Conservation (phyloP, 2,888 invertebrate species). For the Maniola hyperantus region DNA sequence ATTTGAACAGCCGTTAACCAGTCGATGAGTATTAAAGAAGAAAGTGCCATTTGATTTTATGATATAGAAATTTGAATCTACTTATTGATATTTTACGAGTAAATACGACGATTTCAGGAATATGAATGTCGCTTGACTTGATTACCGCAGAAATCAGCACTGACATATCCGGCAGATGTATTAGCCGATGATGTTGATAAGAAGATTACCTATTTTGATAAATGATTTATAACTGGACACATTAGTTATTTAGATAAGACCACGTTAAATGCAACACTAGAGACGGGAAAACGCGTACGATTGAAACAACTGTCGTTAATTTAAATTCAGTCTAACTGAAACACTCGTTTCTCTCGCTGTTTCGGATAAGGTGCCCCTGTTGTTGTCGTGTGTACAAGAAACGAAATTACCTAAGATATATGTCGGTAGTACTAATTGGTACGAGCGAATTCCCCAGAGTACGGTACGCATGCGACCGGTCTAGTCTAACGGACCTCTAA, state of each 20-base stretch:
- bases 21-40: slow-evolving; percentile 35
- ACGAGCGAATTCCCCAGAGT: slow-evolving; percentile 54
- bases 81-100: neutral
- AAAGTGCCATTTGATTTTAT: slow-evolving; percentile 3
- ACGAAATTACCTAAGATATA: slow-evolving; percentile 65
- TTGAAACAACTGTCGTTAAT: slow-evolving; percentile 13
- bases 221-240: neutral
- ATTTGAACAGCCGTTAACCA: slow-evolving; percentile 58
- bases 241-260: slow-evolving; percentile 3
- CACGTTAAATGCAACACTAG: neutral
- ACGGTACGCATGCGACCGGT: slow-evolving; percentile 59
- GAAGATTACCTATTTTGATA: slow-evolving; percentile 13
- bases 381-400: slow-evolving; percentile 44
- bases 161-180: neutral
- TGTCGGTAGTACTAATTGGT: slow-evolving; percentile 69
- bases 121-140: neutral
- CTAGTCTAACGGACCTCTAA: slow-evolving; percentile 63
- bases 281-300: slow-evolving; percentile 2
- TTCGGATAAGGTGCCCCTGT: slow-evolving; percentile 26
- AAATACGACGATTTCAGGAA: neutral
- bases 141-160: neutral
- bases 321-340: slow-evolving; percentile 22
- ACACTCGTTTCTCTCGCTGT: slow-evolving; percentile 28
- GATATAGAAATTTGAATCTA: neutral
- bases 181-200: neutral